Conservation (phyloP, 2,113 vertebrate species). For the Ceuthmochares aereus region DNA sequence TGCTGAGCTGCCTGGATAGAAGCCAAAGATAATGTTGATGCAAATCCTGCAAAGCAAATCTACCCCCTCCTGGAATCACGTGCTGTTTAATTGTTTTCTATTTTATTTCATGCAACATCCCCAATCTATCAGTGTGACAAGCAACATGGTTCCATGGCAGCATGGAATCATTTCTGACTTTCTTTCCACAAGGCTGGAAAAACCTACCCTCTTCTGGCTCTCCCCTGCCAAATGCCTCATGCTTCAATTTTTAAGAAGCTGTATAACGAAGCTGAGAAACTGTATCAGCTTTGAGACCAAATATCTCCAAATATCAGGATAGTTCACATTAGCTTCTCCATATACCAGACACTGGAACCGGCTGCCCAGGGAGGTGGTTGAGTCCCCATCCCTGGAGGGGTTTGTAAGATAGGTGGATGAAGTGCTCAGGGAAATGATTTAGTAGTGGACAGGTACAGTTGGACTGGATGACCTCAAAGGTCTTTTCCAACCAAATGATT, state of each 20-base stretch:
- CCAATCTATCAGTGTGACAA: slow-evolving; percentile 4
- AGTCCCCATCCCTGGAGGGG: too few species aligned
- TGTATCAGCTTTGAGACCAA: not conserved
- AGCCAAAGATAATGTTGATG: slow-evolving; percentile 62
- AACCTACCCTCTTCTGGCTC: not conserved
- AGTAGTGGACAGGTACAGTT: too few species aligned
- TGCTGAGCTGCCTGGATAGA: not conserved
- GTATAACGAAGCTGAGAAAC: not conserved
- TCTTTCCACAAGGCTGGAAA: not conserved
- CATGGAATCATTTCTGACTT: not conserved
- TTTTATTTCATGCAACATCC: not conserved
- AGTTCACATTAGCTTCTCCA: not conserved
- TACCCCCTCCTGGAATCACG: not conserved
- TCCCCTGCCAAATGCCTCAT: not conserved
- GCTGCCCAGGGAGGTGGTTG: too few species aligned
- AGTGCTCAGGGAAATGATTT: too few species aligned
- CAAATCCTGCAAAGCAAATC: slow-evolving; percentile 28
- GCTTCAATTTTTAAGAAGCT: not conserved
- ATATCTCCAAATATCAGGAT: not conserved
- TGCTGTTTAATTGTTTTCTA: slow-evolving; percentile 42
- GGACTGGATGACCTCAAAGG: too few species aligned
- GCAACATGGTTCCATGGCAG: not conserved
- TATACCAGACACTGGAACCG: too few species aligned
- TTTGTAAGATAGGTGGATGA: too few species aligned
- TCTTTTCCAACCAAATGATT: too few species aligned